Conservation (phyloP, 2,888 invertebrate species). For the Xestia rhomboidea region DNA sequence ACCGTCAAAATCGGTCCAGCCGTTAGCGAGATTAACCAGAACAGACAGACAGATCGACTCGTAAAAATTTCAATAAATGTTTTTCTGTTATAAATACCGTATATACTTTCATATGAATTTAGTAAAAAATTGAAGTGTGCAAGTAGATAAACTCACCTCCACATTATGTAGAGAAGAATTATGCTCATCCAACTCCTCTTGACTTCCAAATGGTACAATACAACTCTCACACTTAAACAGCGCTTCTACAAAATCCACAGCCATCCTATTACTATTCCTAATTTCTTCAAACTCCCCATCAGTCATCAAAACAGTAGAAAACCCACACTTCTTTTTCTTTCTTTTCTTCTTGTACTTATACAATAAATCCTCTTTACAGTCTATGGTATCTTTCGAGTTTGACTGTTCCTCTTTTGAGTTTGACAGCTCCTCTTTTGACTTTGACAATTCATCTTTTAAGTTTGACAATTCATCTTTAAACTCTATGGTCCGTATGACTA, state of each 20-base stretch:
- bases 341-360: slow-evolving; percentile 51
- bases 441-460: slow-evolving; percentile 40
- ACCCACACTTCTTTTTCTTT: slow-evolving; percentile 60
- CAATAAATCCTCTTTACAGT: slow-evolving; percentile 33
- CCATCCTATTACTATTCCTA: slow-evolving; percentile 59
- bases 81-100: too few species aligned
- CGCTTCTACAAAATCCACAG: slow-evolving; percentile 56
- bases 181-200: slow-evolving; percentile 71
- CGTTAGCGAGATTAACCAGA: too few species aligned
- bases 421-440: slow-evolving; percentile 39
- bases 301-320: slow-evolving; percentile 59
- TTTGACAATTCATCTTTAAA: slow-evolving; percentile 49
- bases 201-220: slow-evolving; percentile 68
- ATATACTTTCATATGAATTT: too few species aligned
- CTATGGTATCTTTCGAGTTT: slow-evolving; percentile 19
- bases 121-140: too few species aligned
- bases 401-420: slow-evolving; percentile 34
- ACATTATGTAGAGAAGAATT: slow-evolving; percentile 69
- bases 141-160: slow-evolving; percentile 69
- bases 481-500: slow-evolving; percentile 23
- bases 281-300: slow-evolving; percentile 69
- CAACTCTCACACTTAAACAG: slow-evolving; percentile 78
- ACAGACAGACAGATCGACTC: too few species aligned
- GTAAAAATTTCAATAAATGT: too few species aligned
- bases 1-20: too few species aligned